Base-by-base conservation (phyloP, 2,888 invertebrate species). In the Bimastos eiseni region DNA sequence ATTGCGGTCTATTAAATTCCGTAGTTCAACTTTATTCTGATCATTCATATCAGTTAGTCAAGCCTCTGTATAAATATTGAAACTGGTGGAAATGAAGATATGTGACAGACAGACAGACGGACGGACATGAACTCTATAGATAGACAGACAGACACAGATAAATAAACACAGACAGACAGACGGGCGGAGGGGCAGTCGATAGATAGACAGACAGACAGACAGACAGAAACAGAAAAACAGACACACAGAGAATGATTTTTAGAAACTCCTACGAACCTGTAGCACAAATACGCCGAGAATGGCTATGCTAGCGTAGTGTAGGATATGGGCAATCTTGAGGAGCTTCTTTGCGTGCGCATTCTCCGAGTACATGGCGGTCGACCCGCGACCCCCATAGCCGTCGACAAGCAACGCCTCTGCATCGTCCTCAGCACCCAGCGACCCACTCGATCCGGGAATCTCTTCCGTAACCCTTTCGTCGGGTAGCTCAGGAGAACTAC, bases 221-320 rank as follows among this genome's bases (percentile, higher is more conserved):
- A 13, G 38, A 38, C 38, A 13, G 38, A 13, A 38, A 38, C 38
- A 38, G 38, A 38, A 5, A 38, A 13, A 38, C 6, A 38, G 38
- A 44, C 17, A 70, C 0, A 70, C 0, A 70, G 30, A 70, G n/a
- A 70, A 5, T 70, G n/a, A 49, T n/a, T n/a, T n/a, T n/a, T 8
- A 70, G 30, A 70, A 70, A n/a, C 8, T 70, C 8, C 17, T 2
- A 70, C 21, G 34, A 86, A 91, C 92, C 91, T 92, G 92, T 88
- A 92, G 41, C 33, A 92, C 92, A 91, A 92, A 92, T 21, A 92
- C 90, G 13, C 92, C 92, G 36, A 92, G 91, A 36, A 92, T 92
- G 21, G 92, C 91, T 24, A 92, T 92, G 89, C 92, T 92, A 83
- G 91, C 92, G 44, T 91, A 92, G 83, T 92, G 92, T 4, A 92